Evolutionary conservation across 2,797 vertebrate genomes (phyloP).

Genomic region (Peromyscus melanophrys): DNA sequence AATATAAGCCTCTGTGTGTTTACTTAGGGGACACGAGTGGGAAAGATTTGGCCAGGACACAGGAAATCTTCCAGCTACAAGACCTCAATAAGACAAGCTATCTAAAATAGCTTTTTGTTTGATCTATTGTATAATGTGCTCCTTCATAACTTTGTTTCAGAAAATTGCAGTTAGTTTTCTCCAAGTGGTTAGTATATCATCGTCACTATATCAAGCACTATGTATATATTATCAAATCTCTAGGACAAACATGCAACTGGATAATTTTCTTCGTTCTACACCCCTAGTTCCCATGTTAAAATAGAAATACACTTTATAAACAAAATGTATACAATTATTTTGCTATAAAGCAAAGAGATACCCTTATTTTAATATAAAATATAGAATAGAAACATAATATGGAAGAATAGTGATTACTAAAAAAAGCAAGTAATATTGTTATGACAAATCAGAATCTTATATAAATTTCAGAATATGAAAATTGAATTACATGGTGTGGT

Average conservation of each 20-base stretch:
- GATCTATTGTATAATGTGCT: not conserved
- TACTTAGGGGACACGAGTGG: too few species aligned
- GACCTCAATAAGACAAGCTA: not conserved
- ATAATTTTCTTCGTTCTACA: not conserved
- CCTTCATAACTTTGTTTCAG: not conserved
- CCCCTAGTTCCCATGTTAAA: not conserved
- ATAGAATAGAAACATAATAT: not conserved
- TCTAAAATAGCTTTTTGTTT: slow-evolving; percentile 20
- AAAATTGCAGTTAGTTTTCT: not conserved
- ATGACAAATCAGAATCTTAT: not conserved
- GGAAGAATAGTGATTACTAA: not conserved
- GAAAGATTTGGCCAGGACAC: too few species aligned
- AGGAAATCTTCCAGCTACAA: too few species aligned
- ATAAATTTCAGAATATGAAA: not conserved
- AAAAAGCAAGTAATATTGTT: not conserved
- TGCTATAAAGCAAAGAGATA: not conserved
- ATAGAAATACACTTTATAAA: not conserved
- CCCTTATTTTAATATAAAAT: not conserved
- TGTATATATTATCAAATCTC: not conserved
- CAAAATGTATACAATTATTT: slow-evolving; percentile 7
- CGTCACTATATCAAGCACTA: not conserved
- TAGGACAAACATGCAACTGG: not conserved
- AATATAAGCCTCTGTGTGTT: too few species aligned
- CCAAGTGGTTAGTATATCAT: not conserved
- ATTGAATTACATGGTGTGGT: not conserved